A percentile compares a stretch with the other conserved stretches of the same genome.
Evolutionary conservation across 64 coral and sea anemone genomes (phyloP).

Genomic region (Porites australiensis): DNA sequence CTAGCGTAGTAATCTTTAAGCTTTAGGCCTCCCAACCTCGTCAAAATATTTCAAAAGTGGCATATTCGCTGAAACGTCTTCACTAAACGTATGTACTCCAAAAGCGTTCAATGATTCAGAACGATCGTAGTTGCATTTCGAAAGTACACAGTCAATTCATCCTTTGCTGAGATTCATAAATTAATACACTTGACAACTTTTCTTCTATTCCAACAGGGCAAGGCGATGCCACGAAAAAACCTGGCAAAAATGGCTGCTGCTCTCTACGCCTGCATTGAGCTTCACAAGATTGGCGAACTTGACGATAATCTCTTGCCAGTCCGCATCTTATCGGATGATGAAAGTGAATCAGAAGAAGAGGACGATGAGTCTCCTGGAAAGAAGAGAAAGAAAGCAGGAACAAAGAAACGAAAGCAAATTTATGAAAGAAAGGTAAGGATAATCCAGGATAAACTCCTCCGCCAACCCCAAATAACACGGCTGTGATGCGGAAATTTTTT

Average conservation of each 20-base stretch:
- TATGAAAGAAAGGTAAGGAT: constrained; percentile 80
- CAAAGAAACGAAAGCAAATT: constrained; percentile 72
- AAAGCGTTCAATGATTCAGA: too few relatives aligned
- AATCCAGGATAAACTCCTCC: too few relatives aligned
- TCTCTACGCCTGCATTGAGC: constrained; percentile 54
- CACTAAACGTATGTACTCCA: too few relatives aligned
- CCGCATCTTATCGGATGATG: constrained; percentile 57
- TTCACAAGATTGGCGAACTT: constrained; percentile 71
- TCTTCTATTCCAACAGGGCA: constrained; percentile 45
- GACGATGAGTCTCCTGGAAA: constrained; percentile 45
- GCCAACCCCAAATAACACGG: too few relatives aligned
- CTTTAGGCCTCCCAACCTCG: too few relatives aligned
- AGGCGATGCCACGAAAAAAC: constrained; percentile 80
- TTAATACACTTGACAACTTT: neutral
- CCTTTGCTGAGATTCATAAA: too few relatives aligned
- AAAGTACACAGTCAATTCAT: too few relatives aligned
- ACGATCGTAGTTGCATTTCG: too few relatives aligned
- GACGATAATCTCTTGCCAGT: constrained; percentile 79
- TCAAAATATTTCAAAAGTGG: too few relatives aligned
- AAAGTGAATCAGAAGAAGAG: constrained; percentile 72
- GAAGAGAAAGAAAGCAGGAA: constrained; percentile 77
- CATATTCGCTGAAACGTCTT: too few relatives aligned
- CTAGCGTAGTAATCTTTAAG: too few relatives aligned
- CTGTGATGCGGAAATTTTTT: too few relatives aligned
- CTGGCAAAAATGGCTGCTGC: constrained; percentile 90